A percentile compares a stretch with the other conserved stretches of the same genome.
phyloP scores from a whole-genome alignment of 2,888 invertebrate genomes.

The Notocelia uddmanniana region DNA sequence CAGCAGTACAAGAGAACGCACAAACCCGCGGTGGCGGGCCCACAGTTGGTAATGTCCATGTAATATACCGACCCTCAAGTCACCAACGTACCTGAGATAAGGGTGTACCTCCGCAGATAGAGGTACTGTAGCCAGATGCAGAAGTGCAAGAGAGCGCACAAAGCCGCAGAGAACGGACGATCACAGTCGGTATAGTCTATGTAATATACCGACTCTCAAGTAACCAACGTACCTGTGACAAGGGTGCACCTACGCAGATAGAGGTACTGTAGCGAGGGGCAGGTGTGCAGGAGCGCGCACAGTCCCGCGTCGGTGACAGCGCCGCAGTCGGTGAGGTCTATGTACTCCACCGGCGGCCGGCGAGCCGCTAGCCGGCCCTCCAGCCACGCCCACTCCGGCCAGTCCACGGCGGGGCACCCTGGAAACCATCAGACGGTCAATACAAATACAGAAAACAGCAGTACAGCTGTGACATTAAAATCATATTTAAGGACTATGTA shows the following conservation, averaged over 20 bases:
- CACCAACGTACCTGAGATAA: constrained; percentile 90
- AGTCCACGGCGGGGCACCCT: constrained; percentile 92
- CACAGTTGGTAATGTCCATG: too few species aligned
- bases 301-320: constrained; percentile 94
- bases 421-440: constrained; percentile 43
- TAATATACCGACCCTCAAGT: not conserved
- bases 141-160: constrained; percentile 93
- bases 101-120: constrained; percentile 94
- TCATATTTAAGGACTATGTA: too few species aligned
- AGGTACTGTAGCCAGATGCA: constrained; percentile 95
- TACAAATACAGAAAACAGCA: too few species aligned
- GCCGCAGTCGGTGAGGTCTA: constrained; percentile 96
- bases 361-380: constrained; percentile 86
- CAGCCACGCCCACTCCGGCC: constrained; percentile 89
- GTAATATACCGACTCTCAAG: constrained; percentile 60
- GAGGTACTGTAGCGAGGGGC: constrained; percentile 94
- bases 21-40: too few species aligned
- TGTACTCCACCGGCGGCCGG: constrained; percentile 92
- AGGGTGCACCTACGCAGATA: constrained; percentile 95
- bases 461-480: too few species aligned
- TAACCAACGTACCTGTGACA: constrained; percentile 89
- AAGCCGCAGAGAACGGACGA: constrained; percentile 92
- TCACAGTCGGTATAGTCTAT: constrained; percentile 96
- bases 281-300: constrained; percentile 93
- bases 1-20: too few species aligned